A percentile compares a stretch with the other conserved stretches of the same genome.
Evolutionary conservation across 1,140 invertebrate genomes (phyloP).

Genomic region (Lepidurus couesii): DNA sequence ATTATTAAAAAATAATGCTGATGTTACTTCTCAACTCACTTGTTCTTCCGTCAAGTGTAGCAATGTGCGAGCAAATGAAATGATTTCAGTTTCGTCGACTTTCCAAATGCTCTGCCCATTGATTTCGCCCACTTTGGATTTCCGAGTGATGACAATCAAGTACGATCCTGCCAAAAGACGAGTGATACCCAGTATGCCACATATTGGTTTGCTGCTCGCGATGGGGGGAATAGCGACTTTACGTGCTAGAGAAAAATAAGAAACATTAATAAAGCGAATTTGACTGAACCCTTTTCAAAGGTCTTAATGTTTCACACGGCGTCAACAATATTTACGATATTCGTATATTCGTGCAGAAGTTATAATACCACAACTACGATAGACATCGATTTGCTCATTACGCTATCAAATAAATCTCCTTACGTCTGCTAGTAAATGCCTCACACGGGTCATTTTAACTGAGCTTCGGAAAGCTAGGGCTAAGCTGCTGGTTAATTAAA

Average conservation of each 20-base stretch:
- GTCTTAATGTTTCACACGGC: too few relatives aligned
- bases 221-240: constrained; percentile 55
- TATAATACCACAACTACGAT: too few relatives aligned
- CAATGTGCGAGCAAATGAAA: constrained; percentile 76
- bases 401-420: too few relatives aligned
- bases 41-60: constrained; percentile 78
- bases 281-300: constrained; percentile 33
- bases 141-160: constrained; percentile 82
- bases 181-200: constrained; percentile 83
- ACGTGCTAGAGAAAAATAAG: constrained; percentile 45
- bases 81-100: constrained; percentile 71
- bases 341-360: too few relatives aligned
- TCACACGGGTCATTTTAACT: too few relatives aligned
- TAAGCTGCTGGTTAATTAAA: too few relatives aligned
- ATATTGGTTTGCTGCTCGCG: constrained; percentile 65
- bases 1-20: neutral
- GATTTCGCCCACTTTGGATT: constrained; percentile 75
- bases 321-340: too few relatives aligned
- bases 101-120: constrained; percentile 80
- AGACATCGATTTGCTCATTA: too few relatives aligned
- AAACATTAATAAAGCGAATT: constrained; percentile 28
- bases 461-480: too few relatives aligned
- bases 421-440: too few relatives aligned
- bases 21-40: constrained; percentile 46
- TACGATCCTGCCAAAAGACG: constrained; percentile 78